Base-by-base conservation (phyloP, 2,888 invertebrate genomes). In the Phengaris arion region DNA sequence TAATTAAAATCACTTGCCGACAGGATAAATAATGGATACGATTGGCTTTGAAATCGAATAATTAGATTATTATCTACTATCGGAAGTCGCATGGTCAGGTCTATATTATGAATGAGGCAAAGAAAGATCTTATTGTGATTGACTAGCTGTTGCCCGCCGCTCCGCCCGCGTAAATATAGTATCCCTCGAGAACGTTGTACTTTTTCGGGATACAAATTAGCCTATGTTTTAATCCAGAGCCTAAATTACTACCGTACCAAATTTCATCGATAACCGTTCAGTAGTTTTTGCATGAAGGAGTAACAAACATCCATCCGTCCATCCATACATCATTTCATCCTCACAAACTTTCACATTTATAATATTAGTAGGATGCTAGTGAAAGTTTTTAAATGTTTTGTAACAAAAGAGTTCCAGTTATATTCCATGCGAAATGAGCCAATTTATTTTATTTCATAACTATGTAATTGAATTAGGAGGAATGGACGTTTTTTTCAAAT, bases 1-100 rank as follows among this genome's bases (percentile, higher is more conserved):
- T 72, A 72, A 72, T 72, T 72, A 54, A 72, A 35, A 54, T 54
- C 72, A 15, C 35, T 54, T 54, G 12, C 72, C 35, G 35, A 52
- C 54, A 12, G 52, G 22, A 54, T 54, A 22, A 52, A 52, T 54
- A 72, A 72, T 72, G 72, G 72, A 69, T 54, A 22, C 15, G 72
- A 72, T 72, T 72, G 35, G 72, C 13, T 72, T 22, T 52, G 72
- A 52, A 35, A 52, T 51, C 48, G 48, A 13, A 48, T 45, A 64
- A 64, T 64, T 35, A 64, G 35, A 45, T 64, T 12, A 45, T 52
- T 52, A 9, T 12, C 35, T 15, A 64, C 64, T 64, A 6, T 35
- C 4, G 35, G 35, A 64, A 48, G 48, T 4, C 48, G 64, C 64
- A 64, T 64, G 12, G 6, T 9, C 10, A 12, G 10, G 12, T 12